These are phyloP conservation scores for Ophion ventricosus DNA, from an alignment of 2,888 invertebrate species.

Conservation along the genomic window DNA sequence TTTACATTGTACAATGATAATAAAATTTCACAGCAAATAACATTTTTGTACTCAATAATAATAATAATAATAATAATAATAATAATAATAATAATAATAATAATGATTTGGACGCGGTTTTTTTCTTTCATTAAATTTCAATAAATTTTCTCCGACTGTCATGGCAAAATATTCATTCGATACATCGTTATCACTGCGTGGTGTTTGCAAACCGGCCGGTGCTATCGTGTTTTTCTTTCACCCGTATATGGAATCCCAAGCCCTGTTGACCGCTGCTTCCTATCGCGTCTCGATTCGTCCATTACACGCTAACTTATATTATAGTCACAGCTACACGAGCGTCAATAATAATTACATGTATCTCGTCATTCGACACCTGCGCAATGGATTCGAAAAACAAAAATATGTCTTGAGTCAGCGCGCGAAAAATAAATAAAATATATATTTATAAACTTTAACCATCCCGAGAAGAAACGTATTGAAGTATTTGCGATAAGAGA, in stretches of 20 bases:
- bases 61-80: no score
- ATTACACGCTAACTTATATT: constrained; percentile 6
- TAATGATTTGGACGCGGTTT: neutral
- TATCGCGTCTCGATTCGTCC: constrained; percentile 44
- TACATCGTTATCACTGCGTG: constrained; percentile 27
- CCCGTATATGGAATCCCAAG: constrained; percentile 42
- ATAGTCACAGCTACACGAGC: neutral
- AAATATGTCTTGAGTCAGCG: no score
- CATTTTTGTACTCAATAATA: neutral
- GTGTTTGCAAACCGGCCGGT: constrained; percentile 38
- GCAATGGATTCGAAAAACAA: no score
- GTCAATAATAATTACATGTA: neutral
- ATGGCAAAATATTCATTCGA: constrained; percentile 8
- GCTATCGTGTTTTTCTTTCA: constrained; percentile 67
- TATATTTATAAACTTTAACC: no score
- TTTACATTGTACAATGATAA: neutral
- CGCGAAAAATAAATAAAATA: no score
- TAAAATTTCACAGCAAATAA: no score
- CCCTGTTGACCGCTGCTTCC: constrained; percentile 61
- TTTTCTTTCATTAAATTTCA: neutral
- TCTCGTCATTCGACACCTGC: neutral
- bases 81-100: neutral
- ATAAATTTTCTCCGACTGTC: constrained; percentile 19
- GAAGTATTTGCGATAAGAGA: no score
- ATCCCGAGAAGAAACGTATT: no score